Evolutionary conservation across 2,113 vertebrate species (phyloP), one percentile per base, ranked within the genome.

Genomic region (Nesogale talazaci): DNA sequence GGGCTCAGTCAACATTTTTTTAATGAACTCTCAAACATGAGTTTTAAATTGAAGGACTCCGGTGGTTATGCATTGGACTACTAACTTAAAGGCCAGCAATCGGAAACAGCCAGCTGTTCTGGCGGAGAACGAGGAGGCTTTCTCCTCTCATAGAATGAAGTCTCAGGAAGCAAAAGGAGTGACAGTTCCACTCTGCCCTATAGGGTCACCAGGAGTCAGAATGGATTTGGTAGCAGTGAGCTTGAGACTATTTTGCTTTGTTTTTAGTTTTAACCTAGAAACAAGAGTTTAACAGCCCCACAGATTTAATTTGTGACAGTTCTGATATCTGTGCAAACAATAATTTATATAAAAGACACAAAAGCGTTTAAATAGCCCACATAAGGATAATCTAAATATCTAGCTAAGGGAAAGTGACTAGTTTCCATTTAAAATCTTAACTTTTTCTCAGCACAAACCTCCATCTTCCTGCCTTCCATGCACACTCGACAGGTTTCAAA

Each of bases 381-480:
- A 67, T 90, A 10, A 86, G 31, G 7, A 52, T 77, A 92, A 85
- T 77, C 87, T 89, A 78, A 93, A 86, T 76, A 94, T 56, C 88
- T 79, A 67, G n/a, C 17, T 77, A 69, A 25, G 15, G 14, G 14
- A 82, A 92, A 95, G 14, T 40, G 11, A 61, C 61, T 9, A 74
- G 83, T 76, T 75, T 84, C 59, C 56, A 85, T 56, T 95, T n/a
- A 57, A 70, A 69, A 92, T 22, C 65, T 29, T 89, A n/a, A n/a
- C 16, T 19, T 40, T 91, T 79, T 36, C 70, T 94, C 20, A 86
- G 7, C 9, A 20, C 16, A 6, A 89, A 27, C 34, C 9, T 65
- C 46, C 74, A 56, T 86, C 85, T 87, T 86, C 40, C 56, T 42
- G 80, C 36, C 61, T 81, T 89, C 36, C 89, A 86, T 46, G 72